Percentiles rank a stretch among this genome's conserved stretches.
Evolutionary conservation across 2,797 vertebrate species (phyloP).

Genomic region (Pipistrellus pipistrellus): DNA sequence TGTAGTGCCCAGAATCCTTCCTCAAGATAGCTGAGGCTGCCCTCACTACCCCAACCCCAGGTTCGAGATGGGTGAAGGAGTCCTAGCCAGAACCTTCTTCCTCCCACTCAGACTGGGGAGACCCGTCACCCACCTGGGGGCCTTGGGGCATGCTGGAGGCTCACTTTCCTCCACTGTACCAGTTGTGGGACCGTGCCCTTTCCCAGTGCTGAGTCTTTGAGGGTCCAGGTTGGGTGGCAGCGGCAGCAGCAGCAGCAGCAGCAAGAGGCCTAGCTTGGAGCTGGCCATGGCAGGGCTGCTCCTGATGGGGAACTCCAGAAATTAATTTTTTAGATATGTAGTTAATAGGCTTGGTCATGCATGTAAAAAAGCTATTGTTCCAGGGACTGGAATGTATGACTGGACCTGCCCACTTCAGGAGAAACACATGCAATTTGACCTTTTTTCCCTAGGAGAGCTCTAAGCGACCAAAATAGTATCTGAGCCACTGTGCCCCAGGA

Average conservation of each 20-base stretch:
- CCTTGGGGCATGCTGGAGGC: constrained; percentile 81
- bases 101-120: background rate
- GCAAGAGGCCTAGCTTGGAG: background rate
- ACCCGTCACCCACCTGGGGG: constrained; percentile 87
- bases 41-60: background rate
- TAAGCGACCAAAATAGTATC: background rate
- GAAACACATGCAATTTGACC: background rate
- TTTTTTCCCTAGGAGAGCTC: background rate
- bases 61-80: background rate
- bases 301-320: background rate
- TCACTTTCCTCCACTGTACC: constrained; percentile 94
- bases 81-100: background rate
- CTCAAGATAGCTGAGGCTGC: background rate
- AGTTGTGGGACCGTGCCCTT: constrained; percentile 90
- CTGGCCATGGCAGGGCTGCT: constrained; percentile 5
- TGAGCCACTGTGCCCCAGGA: background rate
- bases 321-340: background rate
- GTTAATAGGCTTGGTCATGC: background rate
- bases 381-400: background rate
- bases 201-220: constrained; percentile 90
- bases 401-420: background rate
- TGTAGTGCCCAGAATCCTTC: background rate
- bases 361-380: background rate
- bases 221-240: background rate
- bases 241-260: background rate